phyloP scores from a whole-genome alignment of 2,797 vertebrate species.

The Enteromius viviparus region DNA sequence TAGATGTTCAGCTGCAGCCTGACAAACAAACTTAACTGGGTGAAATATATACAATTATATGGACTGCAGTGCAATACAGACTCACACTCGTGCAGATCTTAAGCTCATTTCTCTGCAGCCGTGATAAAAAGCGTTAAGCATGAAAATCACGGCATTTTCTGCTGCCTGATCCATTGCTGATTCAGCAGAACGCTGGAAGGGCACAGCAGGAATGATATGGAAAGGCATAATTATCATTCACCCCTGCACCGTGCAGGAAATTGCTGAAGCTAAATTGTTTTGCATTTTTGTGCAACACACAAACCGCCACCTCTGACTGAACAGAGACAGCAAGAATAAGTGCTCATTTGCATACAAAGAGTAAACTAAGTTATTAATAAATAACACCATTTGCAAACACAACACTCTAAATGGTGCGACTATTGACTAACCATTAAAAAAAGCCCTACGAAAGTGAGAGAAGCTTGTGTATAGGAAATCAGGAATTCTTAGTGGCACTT shows the following conservation, averaged over 20 bases:
- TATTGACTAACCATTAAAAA: no score
- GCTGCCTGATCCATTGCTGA: constrained; percentile 48
- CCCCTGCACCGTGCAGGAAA: constrained; percentile 50
- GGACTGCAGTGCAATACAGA: neutral
- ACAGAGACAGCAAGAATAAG: constrained; percentile 19
- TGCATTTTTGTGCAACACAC: constrained; percentile 35
- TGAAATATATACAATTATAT: constrained; percentile 15
- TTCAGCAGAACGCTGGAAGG: constrained; percentile 56
- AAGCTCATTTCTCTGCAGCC: constrained; percentile 52
- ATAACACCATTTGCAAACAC: neutral
- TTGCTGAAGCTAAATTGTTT: constrained; percentile 55
- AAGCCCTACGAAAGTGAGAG: neutral
- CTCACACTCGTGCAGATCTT: neutral
- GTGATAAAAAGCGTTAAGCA: constrained; percentile 57
- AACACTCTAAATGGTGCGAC: neutral
- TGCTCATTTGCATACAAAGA: constrained; percentile 16
- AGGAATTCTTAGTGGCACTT: neutral
- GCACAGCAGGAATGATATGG: constrained; percentile 53
- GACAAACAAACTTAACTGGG: constrained; percentile 17
- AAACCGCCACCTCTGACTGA: constrained; percentile 31
- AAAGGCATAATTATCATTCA: constrained; percentile 59
- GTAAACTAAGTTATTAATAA: constrained; percentile 14
- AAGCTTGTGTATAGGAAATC: neutral
- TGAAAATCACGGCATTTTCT: constrained; percentile 52
- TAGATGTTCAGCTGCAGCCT: neutral